Conservation (phyloP, 1,140 invertebrate genomes). For the Danaus melanippus region DNA sequence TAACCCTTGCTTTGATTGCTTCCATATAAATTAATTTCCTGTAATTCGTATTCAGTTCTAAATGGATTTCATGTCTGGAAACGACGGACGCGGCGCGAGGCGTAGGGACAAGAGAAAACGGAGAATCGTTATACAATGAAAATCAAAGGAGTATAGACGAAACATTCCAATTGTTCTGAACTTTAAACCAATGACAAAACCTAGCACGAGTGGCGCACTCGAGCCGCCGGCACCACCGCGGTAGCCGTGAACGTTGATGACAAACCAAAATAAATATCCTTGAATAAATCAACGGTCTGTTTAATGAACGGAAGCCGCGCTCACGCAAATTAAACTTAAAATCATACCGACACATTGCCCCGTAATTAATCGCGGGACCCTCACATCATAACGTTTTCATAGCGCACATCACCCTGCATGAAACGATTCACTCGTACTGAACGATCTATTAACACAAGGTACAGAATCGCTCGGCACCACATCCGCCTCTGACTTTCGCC, state of each 20-base stretch:
- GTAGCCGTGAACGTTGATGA: slow-evolving; percentile 16
- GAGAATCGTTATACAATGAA: slow-evolving; percentile 48
- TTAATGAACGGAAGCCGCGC: slow-evolving; percentile 26
- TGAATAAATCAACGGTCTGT: slow-evolving; percentile 24
- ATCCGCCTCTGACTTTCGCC: slow-evolving; percentile 33
- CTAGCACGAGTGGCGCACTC: background rate
- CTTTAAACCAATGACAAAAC: slow-evolving; percentile 10
- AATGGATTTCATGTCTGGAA: slow-evolving; percentile 46
- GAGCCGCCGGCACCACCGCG: slow-evolving; percentile 5
- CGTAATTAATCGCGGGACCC: slow-evolving; percentile 37
- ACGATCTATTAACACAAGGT: slow-evolving; percentile 16
- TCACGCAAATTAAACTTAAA: slow-evolving; percentile 25
- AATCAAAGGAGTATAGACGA: slow-evolving; percentile 36
- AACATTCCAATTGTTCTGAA: slow-evolving; percentile 42
- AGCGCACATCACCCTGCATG: slow-evolving; percentile 21
- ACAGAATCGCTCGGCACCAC: slow-evolving; percentile 18
- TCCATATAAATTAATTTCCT: slow-evolving; percentile 51
- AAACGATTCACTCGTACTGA: slow-evolving; percentile 19
- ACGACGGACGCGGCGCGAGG: slow-evolving; percentile 24
- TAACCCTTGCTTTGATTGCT: slow-evolving; percentile 53
- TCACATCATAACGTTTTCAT: slow-evolving; percentile 46
- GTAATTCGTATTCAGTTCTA: slow-evolving; percentile 45
- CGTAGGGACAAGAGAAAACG: slow-evolving; percentile 41
- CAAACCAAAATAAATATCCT: slow-evolving; percentile 23
- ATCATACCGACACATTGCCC: slow-evolving; percentile 25